Evolutionary conservation across 2,888 invertebrate genomes (phyloP).

Genomic region (Leucophenga montana): DNA sequence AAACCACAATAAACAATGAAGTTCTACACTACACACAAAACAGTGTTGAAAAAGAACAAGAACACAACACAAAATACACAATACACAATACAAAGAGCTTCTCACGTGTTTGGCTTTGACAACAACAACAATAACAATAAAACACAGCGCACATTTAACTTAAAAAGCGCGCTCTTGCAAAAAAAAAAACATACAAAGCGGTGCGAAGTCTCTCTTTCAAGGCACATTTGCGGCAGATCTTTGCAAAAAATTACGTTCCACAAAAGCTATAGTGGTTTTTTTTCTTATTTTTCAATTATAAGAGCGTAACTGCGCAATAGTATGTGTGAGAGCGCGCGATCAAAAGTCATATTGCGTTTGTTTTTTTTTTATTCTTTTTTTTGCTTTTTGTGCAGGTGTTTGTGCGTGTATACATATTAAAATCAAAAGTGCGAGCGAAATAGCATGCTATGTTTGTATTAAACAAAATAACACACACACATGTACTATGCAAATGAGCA

Average conservation of each 20-base stretch:
- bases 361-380: too few relatives aligned
- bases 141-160: constrained; percentile 21
- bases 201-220: too few relatives aligned
- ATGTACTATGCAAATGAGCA: constrained; percentile 53
- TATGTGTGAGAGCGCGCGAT: constrained; percentile 16
- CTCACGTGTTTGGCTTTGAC: too few relatives aligned
- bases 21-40: too few relatives aligned
- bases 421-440: constrained; percentile 46
- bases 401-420: constrained; percentile 10
- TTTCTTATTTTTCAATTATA: not conserved
- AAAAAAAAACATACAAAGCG: too few relatives aligned
- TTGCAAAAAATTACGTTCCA: constrained; percentile 44
- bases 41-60: too few relatives aligned
- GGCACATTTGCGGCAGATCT: not conserved
- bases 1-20: too few relatives aligned
- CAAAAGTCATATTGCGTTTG: not conserved
- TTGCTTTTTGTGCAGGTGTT: not conserved
- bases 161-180: constrained; percentile 45
- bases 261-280: constrained; percentile 45
- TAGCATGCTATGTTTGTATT: constrained; percentile 23
- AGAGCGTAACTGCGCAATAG: not conserved
- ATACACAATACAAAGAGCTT: too few relatives aligned
- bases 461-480: constrained; percentile 37
- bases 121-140: constrained; percentile 36
- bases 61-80: too few relatives aligned